Base-by-base conservation (phyloP, 2,888 invertebrate species). In the Palloptera scutellata region DNA sequence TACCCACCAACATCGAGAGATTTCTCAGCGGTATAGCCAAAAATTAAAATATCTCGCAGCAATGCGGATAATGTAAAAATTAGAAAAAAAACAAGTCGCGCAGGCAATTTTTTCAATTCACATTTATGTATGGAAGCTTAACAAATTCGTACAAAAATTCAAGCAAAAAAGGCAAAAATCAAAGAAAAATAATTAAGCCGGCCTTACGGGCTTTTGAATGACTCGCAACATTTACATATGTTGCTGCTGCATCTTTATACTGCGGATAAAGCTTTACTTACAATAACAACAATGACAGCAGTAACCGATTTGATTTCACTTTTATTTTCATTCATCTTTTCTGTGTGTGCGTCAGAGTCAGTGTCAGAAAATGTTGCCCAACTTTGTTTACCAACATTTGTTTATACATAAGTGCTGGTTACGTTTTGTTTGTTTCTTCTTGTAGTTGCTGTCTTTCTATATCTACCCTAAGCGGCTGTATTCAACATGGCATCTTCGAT, bases 141-240 rank as follows among this genome's bases (percentile, higher is more conserved):
- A n/a, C n/a, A n/a, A n/a, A n/a, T n/a, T n/a, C n/a, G n/a, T n/a
- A n/a, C 6, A 30, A 30, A 30, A 30, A 30, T 30, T 30, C 30
- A 30, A 30, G 30, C 30, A 30, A 30, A 30, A 42, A n/a, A 30
- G 20, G 20, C 4, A 64, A 20, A 20, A n/a, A n/a, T 51, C 17
- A 58, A 9, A 41, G 48, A 64, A 40, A 40, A 45, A 51, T 57
- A 41, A 57, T 55, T 63, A 45, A 54, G 17, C 55, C 45, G 63
- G 43, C 57, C 55, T 57, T 48, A 48, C 30, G 1, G 40, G 15
- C 19, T 20, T 41, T 51, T 41, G 17, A 17, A 45, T 43, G 4
- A 2, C 12, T n/a, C 41, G 30, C 41, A 42, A 11, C n/a, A n/a
- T 10, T 19, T 41, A 43, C 15, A 8, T 48, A 15, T 40, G 3